Conservation (phyloP, 1,140 invertebrate genomes). For the Trissolcus basalis region DNA sequence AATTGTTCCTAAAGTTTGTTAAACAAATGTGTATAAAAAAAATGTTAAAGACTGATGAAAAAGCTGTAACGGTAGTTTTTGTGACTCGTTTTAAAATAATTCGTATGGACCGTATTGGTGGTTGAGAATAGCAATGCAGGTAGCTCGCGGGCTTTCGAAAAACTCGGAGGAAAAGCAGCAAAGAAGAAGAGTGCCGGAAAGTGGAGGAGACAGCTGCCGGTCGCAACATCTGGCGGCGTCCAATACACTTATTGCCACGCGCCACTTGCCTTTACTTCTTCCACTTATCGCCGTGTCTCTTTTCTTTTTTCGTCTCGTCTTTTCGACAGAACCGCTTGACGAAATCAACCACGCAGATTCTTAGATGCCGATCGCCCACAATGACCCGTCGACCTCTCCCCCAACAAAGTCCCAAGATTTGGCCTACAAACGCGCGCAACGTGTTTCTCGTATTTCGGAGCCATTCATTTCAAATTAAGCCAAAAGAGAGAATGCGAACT, state of each 20-base stretch:
- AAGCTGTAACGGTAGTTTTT: too few species aligned
- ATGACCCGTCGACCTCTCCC: constrained; percentile 7
- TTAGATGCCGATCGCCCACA: constrained; percentile 4
- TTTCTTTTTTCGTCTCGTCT: not conserved
- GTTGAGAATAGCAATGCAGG: too few species aligned
- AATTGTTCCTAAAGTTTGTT: too few species aligned
- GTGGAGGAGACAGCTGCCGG: constrained; percentile 59
- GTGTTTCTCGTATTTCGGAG: constrained; percentile 32
- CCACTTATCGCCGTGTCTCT: constrained; percentile 11
- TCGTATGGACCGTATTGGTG: too few species aligned
- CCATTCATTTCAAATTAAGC: constrained; percentile 30
- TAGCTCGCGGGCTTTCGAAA: constrained; percentile 30
- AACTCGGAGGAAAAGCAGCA: constrained; percentile 55
- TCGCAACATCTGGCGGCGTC: constrained; percentile 60
- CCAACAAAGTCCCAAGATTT: constrained; percentile 11
- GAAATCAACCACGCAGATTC: not conserved
- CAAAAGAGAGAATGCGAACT: constrained; percentile 12
- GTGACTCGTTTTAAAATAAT: too few species aligned
- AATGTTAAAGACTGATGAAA: too few species aligned
- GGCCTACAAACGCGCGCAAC: constrained; percentile 14
- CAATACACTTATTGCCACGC: constrained; percentile 59
- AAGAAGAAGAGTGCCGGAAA: constrained; percentile 54
- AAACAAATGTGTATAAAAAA: too few species aligned
- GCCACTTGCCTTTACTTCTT: constrained; percentile 57
- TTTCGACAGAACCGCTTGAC: constrained; percentile 10